A percentile compares a stretch with the other conserved stretches of the same genome.
Evolutionary conservation across 30 jellyfish, hydroid and myxozoan species (phyloP).

Genomic region (Rhopilema esculentum): DNA sequence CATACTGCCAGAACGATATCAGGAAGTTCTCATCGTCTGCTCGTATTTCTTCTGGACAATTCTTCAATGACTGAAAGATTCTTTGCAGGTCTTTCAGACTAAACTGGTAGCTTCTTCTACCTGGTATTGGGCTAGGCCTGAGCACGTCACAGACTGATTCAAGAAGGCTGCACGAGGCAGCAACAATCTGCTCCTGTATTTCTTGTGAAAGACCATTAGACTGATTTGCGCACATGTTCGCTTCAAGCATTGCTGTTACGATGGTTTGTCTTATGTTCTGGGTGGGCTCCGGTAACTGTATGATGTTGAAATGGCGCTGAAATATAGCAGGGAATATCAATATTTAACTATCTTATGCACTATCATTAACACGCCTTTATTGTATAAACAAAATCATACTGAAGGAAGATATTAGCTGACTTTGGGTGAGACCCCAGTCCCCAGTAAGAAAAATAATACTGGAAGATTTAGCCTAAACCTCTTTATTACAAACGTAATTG

Average conservation of each 20-base stretch:
- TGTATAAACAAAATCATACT: too few species aligned
- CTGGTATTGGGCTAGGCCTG: conserved; percentile 51
- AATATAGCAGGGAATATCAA: background rate
- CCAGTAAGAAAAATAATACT: too few species aligned
- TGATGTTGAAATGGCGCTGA: conserved; percentile 78
- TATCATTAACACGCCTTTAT: too few species aligned
- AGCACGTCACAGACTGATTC: conserved; percentile 48
- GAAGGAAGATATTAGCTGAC: too few species aligned
- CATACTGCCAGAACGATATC: conserved; percentile 79
- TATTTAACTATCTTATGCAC: background rate
- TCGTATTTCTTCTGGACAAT: conserved; percentile 86
- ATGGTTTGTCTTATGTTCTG: conserved; percentile 49
- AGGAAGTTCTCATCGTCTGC: conserved; percentile 81
- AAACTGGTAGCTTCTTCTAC: conserved; percentile 65
- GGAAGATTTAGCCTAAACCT: too few species aligned
- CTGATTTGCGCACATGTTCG: conserved; percentile 77
- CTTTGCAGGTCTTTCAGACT: conserved; percentile 72
- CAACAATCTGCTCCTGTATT: conserved; percentile 69
- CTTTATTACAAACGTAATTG: too few species aligned
- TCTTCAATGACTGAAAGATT: conserved; percentile 72
- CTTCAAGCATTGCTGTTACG: conserved; percentile 80
- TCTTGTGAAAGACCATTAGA: conserved; percentile 71
- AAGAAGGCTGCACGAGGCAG: conserved; percentile 63
- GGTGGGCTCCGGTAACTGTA: conserved; percentile 70
- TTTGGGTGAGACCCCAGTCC: too few species aligned